These are phyloP conservation scores for Cinclus cinclus DNA, from an alignment of 2,113 vertebrate species.

Conservation along the genomic window DNA sequence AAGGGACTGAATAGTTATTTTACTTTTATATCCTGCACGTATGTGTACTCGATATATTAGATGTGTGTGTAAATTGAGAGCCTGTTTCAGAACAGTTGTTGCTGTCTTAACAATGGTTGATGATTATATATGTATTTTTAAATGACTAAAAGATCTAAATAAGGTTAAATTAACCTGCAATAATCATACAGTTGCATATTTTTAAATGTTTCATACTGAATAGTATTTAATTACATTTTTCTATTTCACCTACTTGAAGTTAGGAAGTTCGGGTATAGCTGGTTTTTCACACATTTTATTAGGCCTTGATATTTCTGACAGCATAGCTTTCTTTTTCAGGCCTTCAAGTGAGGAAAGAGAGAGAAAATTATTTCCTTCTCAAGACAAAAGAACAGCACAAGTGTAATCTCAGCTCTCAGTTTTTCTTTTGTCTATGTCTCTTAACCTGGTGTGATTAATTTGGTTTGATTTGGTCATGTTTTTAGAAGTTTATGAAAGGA, in stretches of 20 bases:
- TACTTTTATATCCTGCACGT: background rate
- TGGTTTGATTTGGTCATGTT: background rate
- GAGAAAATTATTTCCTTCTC: slow-evolving; percentile 25
- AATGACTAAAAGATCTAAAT: background rate
- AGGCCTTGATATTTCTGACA: background rate
- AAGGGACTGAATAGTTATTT: background rate
- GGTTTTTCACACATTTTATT: background rate
- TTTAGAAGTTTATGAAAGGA: slow-evolving; percentile 11
- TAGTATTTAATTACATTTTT: background rate
- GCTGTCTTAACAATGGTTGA: background rate
- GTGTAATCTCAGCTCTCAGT: background rate
- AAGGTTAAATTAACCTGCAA: background rate
- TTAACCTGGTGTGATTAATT: slow-evolving; percentile 23
- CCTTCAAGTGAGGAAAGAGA: background rate
- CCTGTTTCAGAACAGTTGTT: background rate
- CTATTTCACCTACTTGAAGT: background rate
- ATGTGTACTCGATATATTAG: background rate
- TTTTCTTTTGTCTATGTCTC: slow-evolving; percentile 20
- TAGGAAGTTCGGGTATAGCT: background rate
- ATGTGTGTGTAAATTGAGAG: background rate
- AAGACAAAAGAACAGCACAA: background rate
- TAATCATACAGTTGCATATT: background rate
- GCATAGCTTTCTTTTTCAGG: background rate
- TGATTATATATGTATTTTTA: background rate
- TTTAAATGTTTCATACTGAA: background rate